Evolutionary conservation across 2,113 vertebrate species (phyloP).

Genomic region (Anser brachyrhynchus): DNA sequence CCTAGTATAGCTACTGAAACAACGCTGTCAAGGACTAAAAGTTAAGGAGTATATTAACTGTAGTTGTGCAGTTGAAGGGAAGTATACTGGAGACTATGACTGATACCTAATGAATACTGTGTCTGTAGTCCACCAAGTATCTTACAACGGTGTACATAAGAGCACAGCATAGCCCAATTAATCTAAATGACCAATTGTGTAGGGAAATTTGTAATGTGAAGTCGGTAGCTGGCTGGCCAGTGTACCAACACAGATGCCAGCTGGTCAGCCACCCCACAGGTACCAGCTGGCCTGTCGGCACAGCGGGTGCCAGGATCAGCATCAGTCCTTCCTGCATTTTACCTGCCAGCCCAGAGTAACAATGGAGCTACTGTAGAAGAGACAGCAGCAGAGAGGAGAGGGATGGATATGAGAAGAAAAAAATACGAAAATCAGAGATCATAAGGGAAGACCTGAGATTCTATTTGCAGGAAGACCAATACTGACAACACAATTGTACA

Average conservation of each 20-base stretch:
- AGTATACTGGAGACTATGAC: neutral
- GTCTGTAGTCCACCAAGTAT: neutral
- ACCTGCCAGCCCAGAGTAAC: neutral
- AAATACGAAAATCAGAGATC: neutral
- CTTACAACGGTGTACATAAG: neutral
- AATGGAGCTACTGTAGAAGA: neutral
- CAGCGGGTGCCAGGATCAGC: neutral
- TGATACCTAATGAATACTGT: neutral
- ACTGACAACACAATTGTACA: neutral
- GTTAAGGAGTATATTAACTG: neutral
- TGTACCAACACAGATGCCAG: neutral
- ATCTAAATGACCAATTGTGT: neutral
- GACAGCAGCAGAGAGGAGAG: neutral
- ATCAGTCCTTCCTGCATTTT: neutral
- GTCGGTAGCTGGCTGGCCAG: neutral
- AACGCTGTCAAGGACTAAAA: neutral
- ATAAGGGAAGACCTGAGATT: neutral
- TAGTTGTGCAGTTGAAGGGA: neutral
- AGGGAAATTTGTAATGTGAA: neutral
- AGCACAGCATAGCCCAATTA: neutral
- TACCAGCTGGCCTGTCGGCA: neutral
- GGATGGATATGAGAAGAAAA: neutral
- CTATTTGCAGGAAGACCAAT: neutral
- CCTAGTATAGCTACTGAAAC: neutral
- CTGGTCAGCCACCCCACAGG: neutral